phyloP scores from a whole-genome alignment of 2,888 invertebrate species.

The Neoitamus cyanurus region DNA sequence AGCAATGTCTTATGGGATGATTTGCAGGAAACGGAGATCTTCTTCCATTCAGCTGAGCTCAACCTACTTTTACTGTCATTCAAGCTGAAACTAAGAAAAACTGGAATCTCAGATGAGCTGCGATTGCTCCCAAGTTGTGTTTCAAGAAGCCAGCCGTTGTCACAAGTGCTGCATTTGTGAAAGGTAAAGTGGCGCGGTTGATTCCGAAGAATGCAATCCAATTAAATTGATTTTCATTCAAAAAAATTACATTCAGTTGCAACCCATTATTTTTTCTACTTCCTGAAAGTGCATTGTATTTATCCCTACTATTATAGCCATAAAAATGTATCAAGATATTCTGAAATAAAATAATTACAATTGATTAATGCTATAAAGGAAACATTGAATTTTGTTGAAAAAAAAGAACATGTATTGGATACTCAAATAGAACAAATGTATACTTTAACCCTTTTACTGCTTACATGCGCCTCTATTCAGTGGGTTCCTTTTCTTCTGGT shows the following conservation, averaged over 20 bases:
- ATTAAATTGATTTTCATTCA: background rate
- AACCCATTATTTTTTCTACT: background rate
- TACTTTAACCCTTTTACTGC: no score
- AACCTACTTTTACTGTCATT: background rate
- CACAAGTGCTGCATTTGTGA: background rate
- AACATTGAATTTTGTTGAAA: no score
- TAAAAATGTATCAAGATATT: no score
- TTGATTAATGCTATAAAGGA: no score
- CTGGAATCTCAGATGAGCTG: background rate
- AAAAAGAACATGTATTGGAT: no score
- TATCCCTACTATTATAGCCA: no score
- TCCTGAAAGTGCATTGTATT: background rate
- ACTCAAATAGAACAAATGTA: no score
- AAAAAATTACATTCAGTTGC: background rate
- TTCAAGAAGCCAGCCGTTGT: background rate
- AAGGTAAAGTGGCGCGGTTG: background rate
- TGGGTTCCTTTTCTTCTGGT: no score
- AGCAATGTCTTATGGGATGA: background rate
- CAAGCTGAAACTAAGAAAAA: background rate
- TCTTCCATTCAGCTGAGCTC: background rate
- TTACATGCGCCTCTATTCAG: no score
- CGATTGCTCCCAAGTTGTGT: background rate
- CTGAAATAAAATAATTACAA: no score
- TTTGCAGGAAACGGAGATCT: constrained; percentile 1
- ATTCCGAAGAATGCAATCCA: background rate